Conservation (phyloP, 64 coral and sea anemone species). For the Trachythela sp. region DNA sequence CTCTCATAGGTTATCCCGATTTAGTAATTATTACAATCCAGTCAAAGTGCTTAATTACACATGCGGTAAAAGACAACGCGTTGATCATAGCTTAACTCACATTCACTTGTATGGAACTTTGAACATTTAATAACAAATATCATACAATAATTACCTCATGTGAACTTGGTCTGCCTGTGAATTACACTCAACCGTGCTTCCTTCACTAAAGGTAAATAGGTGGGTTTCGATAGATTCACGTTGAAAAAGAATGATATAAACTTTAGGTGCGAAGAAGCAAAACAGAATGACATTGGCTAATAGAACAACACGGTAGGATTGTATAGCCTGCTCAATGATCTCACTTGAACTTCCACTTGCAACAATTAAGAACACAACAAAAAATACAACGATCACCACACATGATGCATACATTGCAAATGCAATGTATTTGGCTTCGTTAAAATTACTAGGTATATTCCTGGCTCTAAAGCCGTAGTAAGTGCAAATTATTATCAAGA, state of each 20-base stretch:
- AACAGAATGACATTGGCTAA: background rate
- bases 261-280: background rate
- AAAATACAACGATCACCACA: conserved; percentile 72
- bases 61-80: too few relatives aligned
- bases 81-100: too few relatives aligned
- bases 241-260: background rate
- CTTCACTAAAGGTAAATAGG: too few relatives aligned
- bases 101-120: too few relatives aligned
- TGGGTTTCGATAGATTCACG: too few relatives aligned
- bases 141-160: too few relatives aligned
- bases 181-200: too few relatives aligned
- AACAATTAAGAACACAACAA: conserved; percentile 44
- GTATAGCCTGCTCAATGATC: background rate
- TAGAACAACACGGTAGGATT: background rate
- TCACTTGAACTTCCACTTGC: background rate
- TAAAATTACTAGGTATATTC: conserved; percentile 91
- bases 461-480: conserved; percentile 81
- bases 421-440: conserved; percentile 90
- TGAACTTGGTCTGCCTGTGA: too few relatives aligned
- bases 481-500: conserved; percentile 76
- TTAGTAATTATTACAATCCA: too few relatives aligned
- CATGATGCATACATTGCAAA: conserved; percentile 96
- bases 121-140: too few relatives aligned
- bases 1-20: too few relatives aligned
- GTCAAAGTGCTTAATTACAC: too few relatives aligned